Evolutionary conservation across 30 jellyfish, hydroid and myxozoan species (phyloP).

Genomic region (Sanderia malayensis): DNA sequence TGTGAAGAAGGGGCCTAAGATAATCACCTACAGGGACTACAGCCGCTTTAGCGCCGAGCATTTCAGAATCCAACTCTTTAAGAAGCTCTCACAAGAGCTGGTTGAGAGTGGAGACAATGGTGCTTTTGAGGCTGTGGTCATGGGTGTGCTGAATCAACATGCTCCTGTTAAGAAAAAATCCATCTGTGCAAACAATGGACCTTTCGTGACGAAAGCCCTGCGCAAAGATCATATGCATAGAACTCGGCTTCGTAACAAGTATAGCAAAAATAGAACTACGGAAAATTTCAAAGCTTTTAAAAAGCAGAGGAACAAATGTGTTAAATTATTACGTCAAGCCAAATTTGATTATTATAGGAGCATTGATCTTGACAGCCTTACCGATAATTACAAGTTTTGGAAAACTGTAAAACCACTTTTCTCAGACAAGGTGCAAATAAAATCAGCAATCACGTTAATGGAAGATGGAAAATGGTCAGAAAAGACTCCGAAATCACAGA

Average conservation of each 20-base stretch:
- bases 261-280: conserved; percentile 23
- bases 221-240: conserved; percentile 43
- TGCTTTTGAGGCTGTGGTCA: conserved; percentile 24
- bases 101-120: conserved; percentile 23
- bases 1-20: conserved; percentile 43
- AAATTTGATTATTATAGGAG: conserved; percentile 31
- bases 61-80: conserved; percentile 22
- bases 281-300: conserved; percentile 34
- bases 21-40: conserved; percentile 35
- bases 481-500: conserved; percentile 39
- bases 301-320: conserved; percentile 46
- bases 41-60: conserved; percentile 20
- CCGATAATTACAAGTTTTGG: conserved; percentile 40
- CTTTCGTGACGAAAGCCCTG: conserved; percentile 38
- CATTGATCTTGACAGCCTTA: conserved; percentile 28
- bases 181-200: conserved; percentile 41
- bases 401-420: conserved; percentile 50
- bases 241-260: conserved; percentile 38
- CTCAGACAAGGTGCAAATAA: conserved; percentile 40
- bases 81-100: conserved; percentile 18
- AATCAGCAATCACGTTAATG: conserved; percentile 26
- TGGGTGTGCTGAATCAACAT: conserved; percentile 39
- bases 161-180: conserved; percentile 39
- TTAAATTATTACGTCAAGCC: conserved; percentile 20
- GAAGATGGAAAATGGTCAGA: conserved; percentile 37